These are phyloP conservation scores for Busseola fusca DNA, from an alignment of 2,888 invertebrate genomes.

Conservation along the genomic window DNA sequence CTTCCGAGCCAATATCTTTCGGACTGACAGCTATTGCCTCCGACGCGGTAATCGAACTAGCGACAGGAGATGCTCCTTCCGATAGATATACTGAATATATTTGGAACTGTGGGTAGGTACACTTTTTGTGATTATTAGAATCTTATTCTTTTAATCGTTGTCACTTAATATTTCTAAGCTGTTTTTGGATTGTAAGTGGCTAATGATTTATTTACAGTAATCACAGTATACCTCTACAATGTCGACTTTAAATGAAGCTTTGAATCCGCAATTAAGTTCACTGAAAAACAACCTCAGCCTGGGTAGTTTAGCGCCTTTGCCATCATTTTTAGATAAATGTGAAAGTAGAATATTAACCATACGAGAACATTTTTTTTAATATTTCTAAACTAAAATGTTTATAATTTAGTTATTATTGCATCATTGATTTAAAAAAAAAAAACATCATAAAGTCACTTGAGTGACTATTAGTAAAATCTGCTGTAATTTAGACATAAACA, in stretches of 20 bases:
- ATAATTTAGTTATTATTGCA: no score
- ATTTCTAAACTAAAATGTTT: no score
- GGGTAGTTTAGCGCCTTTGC: no score
- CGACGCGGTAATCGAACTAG: slow-evolving; percentile 33
- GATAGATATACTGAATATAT: slow-evolving; percentile 30
- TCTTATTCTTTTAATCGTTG: slow-evolving; percentile 20
- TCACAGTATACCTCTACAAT: not conserved
- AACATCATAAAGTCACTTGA: not conserved
- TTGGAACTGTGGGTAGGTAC: slow-evolving; percentile 36
- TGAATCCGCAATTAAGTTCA: not conserved
- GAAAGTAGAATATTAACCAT: no score
- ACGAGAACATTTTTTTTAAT: no score
- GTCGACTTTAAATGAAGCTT: not conserved
- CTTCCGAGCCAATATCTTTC: slow-evolving; percentile 32
- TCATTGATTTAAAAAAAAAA: no score
- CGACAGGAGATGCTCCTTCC: slow-evolving; percentile 12
- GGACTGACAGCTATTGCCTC: slow-evolving; percentile 50
- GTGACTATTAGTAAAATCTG: not conserved
- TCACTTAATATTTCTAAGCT: slow-evolving; percentile 22
- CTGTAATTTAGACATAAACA: no score
- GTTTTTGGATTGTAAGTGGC: slow-evolving; percentile 47
- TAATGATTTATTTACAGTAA: slow-evolving; percentile 13
- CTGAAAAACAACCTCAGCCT: not conserved
- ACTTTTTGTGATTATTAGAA: slow-evolving; percentile 22
- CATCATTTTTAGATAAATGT: no score